Base-by-base conservation (phyloP, 2,888 invertebrate species). In the Brenthis hecate region DNA sequence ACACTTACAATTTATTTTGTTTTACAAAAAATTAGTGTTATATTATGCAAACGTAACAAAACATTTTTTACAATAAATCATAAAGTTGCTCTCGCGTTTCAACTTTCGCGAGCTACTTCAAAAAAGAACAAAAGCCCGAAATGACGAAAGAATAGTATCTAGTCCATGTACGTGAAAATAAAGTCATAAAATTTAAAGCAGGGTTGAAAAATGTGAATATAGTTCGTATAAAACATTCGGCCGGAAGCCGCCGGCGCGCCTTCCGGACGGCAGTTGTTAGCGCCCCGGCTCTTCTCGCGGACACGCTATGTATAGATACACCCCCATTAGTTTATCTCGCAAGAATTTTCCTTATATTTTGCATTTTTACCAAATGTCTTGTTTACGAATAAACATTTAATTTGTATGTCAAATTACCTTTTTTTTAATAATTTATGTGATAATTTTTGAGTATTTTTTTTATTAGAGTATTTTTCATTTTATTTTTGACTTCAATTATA, bases 211-310 rank as follows among this genome's bases (percentile, higher is more conserved):
- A 78, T 81, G 78, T 75, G 79, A 81, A 82, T 79, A 78, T 79
- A 79, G 80, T 77, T 79, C 83, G 81, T 85, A 86, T 81, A 85
- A 85, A 84, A 86, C 86, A 84, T 81, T 84, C 82, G 86, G 79
- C 86, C 91, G 92, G 92, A 92, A 86, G 86, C 82, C 83, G 87
- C 83, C 88, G 86, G 87, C 86, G 85, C 85, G 83, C 85, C 85
- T 87, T 92, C 92, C 92, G 89, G 86, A 80, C 87, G 86, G 85
- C 88, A 85, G 89, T 86, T 87, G 89, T 88, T 89, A 87, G 87
- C 91, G 84, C 87, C 82, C 85, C 83, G 87, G 87, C 89, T 90
- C 89, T 90, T 87, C 88, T 85, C 70, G 86, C 84, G 91, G 90
- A 85, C 89, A 83, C 77, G 77, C 76, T 56, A 61, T 51, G 43